Evolutionary conservation across 2,113 vertebrate species (phyloP).

Genomic region (Etheostoma spectabile): DNA sequence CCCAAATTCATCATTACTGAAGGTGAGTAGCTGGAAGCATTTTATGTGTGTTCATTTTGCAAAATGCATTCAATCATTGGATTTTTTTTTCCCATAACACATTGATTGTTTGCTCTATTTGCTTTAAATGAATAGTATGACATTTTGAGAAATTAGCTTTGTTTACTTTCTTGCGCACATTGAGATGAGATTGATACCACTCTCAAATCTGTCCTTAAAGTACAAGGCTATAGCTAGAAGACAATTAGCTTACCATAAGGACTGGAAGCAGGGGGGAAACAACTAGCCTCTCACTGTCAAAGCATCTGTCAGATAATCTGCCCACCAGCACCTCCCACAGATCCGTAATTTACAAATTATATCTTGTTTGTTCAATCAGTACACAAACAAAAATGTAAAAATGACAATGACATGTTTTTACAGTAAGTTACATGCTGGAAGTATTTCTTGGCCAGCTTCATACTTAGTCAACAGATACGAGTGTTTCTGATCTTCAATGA

Average conservation of each 20-base stretch:
- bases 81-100: neutral
- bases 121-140: neutral
- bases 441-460: neutral
- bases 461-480: neutral
- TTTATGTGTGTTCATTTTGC: neutral
- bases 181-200: neutral
- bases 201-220: neutral
- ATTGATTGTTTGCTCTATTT: neutral
- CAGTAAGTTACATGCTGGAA: no score
- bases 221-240: neutral
- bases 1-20: neutral
- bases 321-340: neutral
- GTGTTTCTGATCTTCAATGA: neutral
- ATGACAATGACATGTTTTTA: neutral
- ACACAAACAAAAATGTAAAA: neutral
- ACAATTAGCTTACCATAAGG: neutral
- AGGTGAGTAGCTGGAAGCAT: neutral
- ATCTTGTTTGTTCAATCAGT: neutral
- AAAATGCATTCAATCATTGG: neutral
- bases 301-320: neutral
- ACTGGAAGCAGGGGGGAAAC: neutral
- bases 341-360: neutral
- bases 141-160: neutral
- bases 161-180: neutral
- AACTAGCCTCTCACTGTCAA: neutral